Conservation (phyloP, 2,888 invertebrate genomes). For the Epiperipatus broadwayi region DNA sequence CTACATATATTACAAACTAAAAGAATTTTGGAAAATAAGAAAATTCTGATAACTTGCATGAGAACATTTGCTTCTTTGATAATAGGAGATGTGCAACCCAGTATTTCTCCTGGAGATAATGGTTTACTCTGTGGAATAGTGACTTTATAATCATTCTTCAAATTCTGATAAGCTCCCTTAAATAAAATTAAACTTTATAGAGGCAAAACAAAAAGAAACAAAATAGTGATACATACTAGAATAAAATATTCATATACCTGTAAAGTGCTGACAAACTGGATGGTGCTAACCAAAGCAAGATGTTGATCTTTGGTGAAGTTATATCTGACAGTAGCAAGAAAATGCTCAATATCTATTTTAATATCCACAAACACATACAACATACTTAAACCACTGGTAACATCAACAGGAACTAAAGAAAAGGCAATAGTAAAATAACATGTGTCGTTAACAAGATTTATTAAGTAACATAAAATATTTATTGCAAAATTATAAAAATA, state of each 20-base stretch:
- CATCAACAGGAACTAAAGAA: conserved; percentile 72
- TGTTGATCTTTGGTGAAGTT: conserved; percentile 34
- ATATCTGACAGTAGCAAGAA: conserved; percentile 61
- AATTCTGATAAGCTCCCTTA: too few relatives aligned
- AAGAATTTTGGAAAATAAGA: too few relatives aligned
- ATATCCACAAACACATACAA: conserved; percentile 97
- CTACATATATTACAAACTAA: too few relatives aligned
- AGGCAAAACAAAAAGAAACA: too few relatives aligned
- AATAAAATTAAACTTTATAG: too few relatives aligned
- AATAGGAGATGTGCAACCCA: conserved; percentile 92
- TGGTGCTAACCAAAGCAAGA: conserved; percentile 79
- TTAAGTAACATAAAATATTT: too few relatives aligned
- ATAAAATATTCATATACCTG: too few relatives aligned
- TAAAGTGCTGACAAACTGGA: conserved; percentile 86
- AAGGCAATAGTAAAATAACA: conserved; percentile 9
- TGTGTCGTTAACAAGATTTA: too few relatives aligned
- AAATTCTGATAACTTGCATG: too few relatives aligned
- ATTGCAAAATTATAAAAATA: too few relatives aligned
- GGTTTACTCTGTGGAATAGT: conserved; percentile 69
- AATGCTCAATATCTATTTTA: conserved; percentile 79
- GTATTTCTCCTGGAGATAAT: conserved; percentile 85
- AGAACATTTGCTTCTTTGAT: too few relatives aligned
- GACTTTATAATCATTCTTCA: conserved; percentile 24
- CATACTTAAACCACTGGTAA: conserved; percentile 63
- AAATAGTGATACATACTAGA: too few relatives aligned